Evolutionary conservation across 1,140 invertebrate species (phyloP), one percentile per base, ranked within the genome.

Genomic region (Wiebesia pumilae): DNA sequence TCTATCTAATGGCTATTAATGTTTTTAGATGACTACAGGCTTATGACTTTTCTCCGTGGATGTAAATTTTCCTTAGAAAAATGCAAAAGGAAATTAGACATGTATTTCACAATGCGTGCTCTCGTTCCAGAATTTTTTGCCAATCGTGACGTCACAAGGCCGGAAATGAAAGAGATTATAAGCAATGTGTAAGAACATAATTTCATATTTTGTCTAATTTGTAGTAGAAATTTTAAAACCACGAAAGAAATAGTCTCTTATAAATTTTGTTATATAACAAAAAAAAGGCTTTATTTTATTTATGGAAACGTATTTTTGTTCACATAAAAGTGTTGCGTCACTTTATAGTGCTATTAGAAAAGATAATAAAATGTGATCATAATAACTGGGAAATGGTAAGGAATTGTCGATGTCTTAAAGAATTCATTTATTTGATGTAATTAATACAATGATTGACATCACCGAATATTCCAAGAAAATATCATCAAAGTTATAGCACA

Each of bases 31-130:
- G 97, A 97, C 87, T 92, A 95, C 84, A 95, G 96, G 90, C 91
- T 97, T 30, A 95, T 96, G 91, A 96, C 96, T 0, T 98, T 97
- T 92, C 91, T 98, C 40, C 94, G 97, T 51, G 97, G 97, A 16
- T 97, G 96, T 91, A 98, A 97, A 93, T 97, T 97, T 90, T 97
- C 97, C 33, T 90, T 97, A 87, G 97, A 97, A 90, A 96, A 97
- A 91, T 96, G 96, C 33, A 98, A 98, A 92, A 94, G 94, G 88
- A 98, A 98, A 93, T 90, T 98, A 73, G 97, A 98, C 91, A 96
- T 96, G 93, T 97, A 96, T 91, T 97, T 97, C 90, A 97, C 97
- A 27, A 97, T 98, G 97, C 94, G 97, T 43, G 95, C 96, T 16
- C 96, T 97, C 0, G 95, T 97, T 33, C 97, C 97, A 0, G 97